Conservation (phyloP, 2,113 vertebrate species). For the Hymenochirus boettgeri region DNA sequence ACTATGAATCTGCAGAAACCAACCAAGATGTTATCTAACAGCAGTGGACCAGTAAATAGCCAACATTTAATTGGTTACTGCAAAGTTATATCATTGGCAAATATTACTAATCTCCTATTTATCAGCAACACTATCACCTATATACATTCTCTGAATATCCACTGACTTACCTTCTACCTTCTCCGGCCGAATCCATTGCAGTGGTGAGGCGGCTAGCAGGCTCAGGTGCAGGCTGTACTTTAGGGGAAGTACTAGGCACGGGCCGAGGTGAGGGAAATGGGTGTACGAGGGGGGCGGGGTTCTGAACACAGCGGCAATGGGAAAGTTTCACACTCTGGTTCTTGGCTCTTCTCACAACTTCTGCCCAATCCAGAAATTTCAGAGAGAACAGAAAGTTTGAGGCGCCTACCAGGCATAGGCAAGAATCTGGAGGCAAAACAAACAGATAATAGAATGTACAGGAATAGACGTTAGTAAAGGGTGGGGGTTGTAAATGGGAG, state of each 20-base stretch:
- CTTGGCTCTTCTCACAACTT: conserved; percentile 82
- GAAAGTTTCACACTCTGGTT: conserved; percentile 61
- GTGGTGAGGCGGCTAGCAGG: conserved; percentile 60
- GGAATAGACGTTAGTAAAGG: too few species aligned
- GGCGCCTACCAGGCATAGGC: conserved; percentile 54
- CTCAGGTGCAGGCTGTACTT: conserved; percentile 48
- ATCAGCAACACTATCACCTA: neutral
- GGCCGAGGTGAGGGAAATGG: neutral
- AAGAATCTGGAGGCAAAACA: too few species aligned
- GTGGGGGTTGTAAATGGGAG: too few species aligned
- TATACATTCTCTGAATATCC: too few species aligned
- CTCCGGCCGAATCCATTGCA: conserved; percentile 42
- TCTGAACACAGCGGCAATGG: conserved; percentile 47
- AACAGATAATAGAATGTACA: too few species aligned
- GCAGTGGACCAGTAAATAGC: too few species aligned
- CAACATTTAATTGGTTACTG: too few species aligned
- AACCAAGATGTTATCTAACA: too few species aligned
- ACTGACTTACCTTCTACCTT: conserved; percentile 12
- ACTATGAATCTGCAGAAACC: too few species aligned
- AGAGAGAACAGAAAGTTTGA: conserved; percentile 76
- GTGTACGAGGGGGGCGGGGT: conserved; percentile 8
- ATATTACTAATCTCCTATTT: too few species aligned
- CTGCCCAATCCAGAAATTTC: conserved; percentile 82
- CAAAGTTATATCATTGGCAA: too few species aligned
- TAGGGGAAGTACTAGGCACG: neutral